A percentile compares a stretch with the other conserved stretches of the same genome.
phyloP scores from a whole-genome alignment of 1,140 invertebrate genomes.

The Ridgeia piscesae region DNA sequence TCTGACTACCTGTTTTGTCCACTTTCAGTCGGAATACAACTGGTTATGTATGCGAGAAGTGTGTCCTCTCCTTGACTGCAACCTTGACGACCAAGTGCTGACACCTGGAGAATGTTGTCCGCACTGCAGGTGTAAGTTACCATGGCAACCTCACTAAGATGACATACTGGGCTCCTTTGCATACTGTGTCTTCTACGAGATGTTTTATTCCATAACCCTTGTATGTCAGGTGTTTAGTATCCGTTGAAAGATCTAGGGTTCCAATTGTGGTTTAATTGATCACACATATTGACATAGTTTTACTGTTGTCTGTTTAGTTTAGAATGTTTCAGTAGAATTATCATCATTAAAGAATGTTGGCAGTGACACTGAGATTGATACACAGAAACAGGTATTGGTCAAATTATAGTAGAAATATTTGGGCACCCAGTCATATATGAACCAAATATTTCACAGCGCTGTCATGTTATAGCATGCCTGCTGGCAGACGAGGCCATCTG shows the following conservation, averaged over 20 bases:
- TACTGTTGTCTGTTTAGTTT: not conserved
- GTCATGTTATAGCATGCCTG: slow-evolving; percentile 37
- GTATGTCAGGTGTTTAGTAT: not conserved
- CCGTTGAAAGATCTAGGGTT: not conserved
- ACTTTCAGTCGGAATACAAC: slow-evolving; percentile 57
- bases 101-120: slow-evolving; percentile 81
- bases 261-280: not conserved
- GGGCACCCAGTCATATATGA: no score
- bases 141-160: slow-evolving; percentile 53
- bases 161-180: not conserved
- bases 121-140: slow-evolving; percentile 69
- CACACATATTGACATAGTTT: not conserved
- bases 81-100: slow-evolving; percentile 66
- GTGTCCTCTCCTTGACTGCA: slow-evolving; percentile 81
- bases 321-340: not conserved
- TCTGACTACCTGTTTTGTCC: slow-evolving; percentile 29
- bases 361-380: not conserved
- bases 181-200: not conserved
- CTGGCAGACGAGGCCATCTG: not conserved
- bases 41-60: slow-evolving; percentile 80
- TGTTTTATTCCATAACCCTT: not conserved
- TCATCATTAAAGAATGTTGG: not conserved
- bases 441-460: slow-evolving; percentile 16
- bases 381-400: not conserved
- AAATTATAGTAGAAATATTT: not conserved